Base-by-base conservation (phyloP, 2,888 invertebrate species). In the Stenchaetothrips biformis region DNA sequence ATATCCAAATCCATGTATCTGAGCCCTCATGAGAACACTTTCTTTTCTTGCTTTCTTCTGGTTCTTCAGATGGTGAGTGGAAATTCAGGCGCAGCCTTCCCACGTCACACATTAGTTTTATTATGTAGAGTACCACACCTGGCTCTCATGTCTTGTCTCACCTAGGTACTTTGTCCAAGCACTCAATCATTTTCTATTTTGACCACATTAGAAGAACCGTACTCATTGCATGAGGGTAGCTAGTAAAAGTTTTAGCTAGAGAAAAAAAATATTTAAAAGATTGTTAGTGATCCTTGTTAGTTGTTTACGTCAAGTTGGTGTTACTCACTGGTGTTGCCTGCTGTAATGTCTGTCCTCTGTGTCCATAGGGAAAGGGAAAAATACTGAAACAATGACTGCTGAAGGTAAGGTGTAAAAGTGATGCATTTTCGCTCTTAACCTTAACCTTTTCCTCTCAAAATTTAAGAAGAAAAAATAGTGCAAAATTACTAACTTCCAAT, bases 301-400 rank as follows among this genome's bases (percentile, higher is more conserved):
- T 11, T 53, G 4, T 18, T 4, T 13, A 18, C 16, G 13, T 53
- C 11, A 53, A n/a, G 18, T 53, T 21, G n/a, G 13, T 79, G n/a
- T 53, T 48, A 81, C 48, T 53, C 62, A 78, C 80, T 67, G 79
- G 81, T 83, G 81, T 82, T 48, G 79, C 81, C 80, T 48, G 79
- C 82, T 81, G 67, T 82, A 80, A 82, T 82, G 81, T 81, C 49
- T 82, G 83, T 81, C 81, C 81, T 82, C 83, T 83, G 83, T 88
- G 86, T 87, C 87, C 86, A 87, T 90, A 92, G 92, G 92, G 88
- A 92, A 91, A 88, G 90, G 90, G 88, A 90, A 92, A 87, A 90
- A 91, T 86, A 89, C 91, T 86, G 92, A 92, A 88, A 89, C 91
- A 85, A 89, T 92, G 85, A 90, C 91, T 83, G 91, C 91, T 83